These are phyloP conservation scores for Nezara viridula DNA, from an alignment of 2,888 invertebrate species.

Conservation along the genomic window DNA sequence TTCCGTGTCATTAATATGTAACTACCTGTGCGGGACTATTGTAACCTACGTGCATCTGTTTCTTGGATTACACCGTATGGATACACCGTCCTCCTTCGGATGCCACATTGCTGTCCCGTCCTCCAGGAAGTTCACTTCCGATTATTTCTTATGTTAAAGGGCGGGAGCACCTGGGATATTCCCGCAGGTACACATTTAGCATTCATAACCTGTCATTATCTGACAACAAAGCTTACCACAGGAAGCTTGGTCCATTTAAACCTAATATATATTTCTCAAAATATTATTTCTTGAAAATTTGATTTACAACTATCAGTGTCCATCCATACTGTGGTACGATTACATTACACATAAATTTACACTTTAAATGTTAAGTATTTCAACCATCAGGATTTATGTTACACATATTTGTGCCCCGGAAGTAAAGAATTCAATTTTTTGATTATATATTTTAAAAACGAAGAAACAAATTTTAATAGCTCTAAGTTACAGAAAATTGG, in stretches of 20 bases:
- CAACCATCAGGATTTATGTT: no score
- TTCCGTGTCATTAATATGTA: neutral
- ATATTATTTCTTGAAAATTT: neutral
- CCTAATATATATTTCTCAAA: neutral
- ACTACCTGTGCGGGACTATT: neutral
- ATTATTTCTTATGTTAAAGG: slow-evolving; percentile 39
- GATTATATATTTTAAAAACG: no score
- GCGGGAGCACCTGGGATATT: neutral
- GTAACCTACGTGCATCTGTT: neutral
- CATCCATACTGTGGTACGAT: no score
- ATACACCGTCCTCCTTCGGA: neutral
- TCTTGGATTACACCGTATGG: neutral
- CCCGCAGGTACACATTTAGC: neutral
- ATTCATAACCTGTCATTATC: neutral
- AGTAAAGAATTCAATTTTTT: no score
- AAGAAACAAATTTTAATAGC: no score
- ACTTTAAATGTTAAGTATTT: no score
- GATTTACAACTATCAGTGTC: no score
- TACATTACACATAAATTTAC: no score
- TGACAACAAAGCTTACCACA: neutral
- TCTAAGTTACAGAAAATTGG: no score
- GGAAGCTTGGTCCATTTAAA: neutral
- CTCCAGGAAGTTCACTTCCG: slow-evolving; percentile 32
- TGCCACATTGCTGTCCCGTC: neutral
- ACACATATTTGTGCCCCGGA: no score